phyloP scores from a whole-genome alignment of 2,113 vertebrate species.

The Hemiprocne comata region DNA sequence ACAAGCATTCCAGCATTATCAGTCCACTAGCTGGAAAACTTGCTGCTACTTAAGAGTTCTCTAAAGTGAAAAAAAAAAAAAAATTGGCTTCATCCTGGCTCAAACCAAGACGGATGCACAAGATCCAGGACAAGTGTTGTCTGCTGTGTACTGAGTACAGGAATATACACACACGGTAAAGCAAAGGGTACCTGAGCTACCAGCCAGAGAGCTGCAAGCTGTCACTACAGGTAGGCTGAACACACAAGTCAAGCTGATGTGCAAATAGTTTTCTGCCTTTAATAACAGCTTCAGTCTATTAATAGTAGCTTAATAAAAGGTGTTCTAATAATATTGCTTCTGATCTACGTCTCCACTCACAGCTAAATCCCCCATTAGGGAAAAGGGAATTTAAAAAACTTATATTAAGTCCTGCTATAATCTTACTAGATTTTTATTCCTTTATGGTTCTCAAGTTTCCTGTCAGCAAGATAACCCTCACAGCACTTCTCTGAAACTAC shows the following conservation, averaged over 20 bases:
- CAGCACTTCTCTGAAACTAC: background rate
- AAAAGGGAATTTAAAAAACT: background rate
- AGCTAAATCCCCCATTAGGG: background rate
- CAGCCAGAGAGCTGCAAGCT: background rate
- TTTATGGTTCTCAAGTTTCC: background rate
- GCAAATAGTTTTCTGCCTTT: background rate
- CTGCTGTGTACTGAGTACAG: background rate
- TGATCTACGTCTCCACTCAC: background rate
- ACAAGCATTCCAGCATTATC: too few relatives aligned
- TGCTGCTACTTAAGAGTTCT: too few relatives aligned
- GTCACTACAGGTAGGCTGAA: background rate
- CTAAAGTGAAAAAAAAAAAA: too few relatives aligned
- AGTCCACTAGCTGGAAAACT: too few relatives aligned
- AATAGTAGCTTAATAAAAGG: background rate
- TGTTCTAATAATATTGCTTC: background rate
- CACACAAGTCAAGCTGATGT: rapidly evolving
- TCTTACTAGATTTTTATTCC: background rate
- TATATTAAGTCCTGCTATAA: background rate
- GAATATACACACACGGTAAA: background rate
- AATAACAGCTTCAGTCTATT: background rate
- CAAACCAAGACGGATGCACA: too few relatives aligned
- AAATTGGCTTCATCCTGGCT: too few relatives aligned
- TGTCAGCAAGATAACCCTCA: background rate
- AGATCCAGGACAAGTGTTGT: background rate
- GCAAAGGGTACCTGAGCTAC: background rate